Conservation (phyloP, 1,140 invertebrate genomes). For the Drosophila truncata region DNA sequence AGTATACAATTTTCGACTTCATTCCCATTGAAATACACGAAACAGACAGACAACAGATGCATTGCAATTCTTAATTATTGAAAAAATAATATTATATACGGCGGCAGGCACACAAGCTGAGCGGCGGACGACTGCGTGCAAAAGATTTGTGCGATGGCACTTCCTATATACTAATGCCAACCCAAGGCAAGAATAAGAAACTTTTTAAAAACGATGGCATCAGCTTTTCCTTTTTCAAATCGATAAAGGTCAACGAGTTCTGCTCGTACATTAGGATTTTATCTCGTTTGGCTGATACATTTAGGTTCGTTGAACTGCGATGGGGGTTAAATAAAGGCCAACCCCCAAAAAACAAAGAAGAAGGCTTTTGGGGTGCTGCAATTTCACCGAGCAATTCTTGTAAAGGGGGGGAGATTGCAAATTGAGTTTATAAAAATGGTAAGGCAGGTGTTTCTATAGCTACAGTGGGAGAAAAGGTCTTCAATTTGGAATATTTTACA, state of each 20-base stretch:
- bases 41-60: constrained; percentile 56
- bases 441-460: constrained; percentile 47
- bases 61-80: constrained; percentile 63
- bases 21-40: constrained; percentile 7
- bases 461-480: not conserved
- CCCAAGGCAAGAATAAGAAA: constrained; percentile 15
- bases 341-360: constrained; percentile 34
- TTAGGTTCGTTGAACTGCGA: constrained; percentile 40
- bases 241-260: constrained; percentile 50
- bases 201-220: constrained; percentile 20
- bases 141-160: constrained; percentile 23
- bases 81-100: constrained; percentile 51
- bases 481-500: no score
- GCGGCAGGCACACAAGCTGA: constrained; percentile 12
- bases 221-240: constrained; percentile 20
- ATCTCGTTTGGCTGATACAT: constrained; percentile 37
- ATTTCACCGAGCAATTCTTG: constrained; percentile 7
- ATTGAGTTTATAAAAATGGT: constrained; percentile 19
- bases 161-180: constrained; percentile 33
- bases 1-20: constrained; percentile 21
- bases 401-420: constrained; percentile 16
- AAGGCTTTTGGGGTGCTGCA: constrained; percentile 12
- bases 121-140: constrained; percentile 25
- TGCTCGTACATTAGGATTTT: constrained; percentile 30
- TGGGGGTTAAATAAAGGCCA: constrained; percentile 49